Evolutionary conservation across 2,113 vertebrate genomes (phyloP).

Genomic region (Trogon melanurus): DNA sequence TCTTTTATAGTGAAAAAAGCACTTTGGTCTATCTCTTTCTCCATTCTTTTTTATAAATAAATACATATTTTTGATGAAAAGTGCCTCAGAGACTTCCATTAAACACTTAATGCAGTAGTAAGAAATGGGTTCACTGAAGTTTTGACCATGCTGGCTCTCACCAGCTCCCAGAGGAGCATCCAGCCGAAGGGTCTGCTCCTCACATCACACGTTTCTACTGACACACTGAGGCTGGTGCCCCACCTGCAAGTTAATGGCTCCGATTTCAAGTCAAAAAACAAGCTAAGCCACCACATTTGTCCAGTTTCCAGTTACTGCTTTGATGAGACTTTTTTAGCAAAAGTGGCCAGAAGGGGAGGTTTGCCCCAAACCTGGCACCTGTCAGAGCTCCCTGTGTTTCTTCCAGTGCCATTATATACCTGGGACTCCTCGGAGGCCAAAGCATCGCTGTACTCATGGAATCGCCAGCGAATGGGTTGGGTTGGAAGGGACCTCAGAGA

Average conservation of each 20-base stretch:
- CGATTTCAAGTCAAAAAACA: neutral
- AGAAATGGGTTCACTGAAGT: neutral
- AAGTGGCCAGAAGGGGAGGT: neutral
- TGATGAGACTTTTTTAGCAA: neutral
- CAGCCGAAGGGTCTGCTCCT: neutral
- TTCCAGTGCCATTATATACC: neutral
- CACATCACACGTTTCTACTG: fast-evolving
- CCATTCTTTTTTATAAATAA: conserved; percentile 6
- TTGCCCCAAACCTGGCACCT: neutral
- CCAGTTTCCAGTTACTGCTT: neutral
- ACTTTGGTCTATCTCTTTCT: neutral
- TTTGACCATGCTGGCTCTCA: neutral
- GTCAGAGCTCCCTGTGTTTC: neutral
- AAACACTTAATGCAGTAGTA: neutral
- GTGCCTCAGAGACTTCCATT: neutral
- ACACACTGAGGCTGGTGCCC: neutral
- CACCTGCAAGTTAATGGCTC: neutral
- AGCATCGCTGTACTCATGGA: fast-evolving
- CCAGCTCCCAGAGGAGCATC: neutral
- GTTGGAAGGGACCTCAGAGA: too few species aligned
- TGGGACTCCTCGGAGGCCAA: neutral
- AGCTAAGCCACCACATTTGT: neutral
- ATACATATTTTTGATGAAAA: conserved; percentile 1
- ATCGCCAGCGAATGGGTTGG: too few species aligned
- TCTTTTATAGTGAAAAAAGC: neutral